Base-by-base conservation (phyloP, 2,888 invertebrate genomes). In the Eristalis pertinax region DNA sequence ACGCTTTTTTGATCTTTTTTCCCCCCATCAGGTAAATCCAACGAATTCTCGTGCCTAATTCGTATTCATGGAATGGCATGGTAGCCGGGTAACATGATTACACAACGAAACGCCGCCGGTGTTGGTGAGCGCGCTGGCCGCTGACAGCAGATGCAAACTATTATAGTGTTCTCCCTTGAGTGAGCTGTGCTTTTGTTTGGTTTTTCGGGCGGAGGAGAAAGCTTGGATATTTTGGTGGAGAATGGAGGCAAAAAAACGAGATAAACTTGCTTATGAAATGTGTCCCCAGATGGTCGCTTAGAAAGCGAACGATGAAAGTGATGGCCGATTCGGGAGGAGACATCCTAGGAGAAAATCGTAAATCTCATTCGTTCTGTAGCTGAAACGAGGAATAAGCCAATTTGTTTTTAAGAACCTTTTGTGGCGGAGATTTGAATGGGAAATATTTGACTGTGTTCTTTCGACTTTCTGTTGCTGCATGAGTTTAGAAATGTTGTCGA, bases 31-130 rank as follows among this genome's bases (percentile, higher is more conserved):
- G 65, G 68, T 74, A 69, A 69, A 64, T 69, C 75, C 64, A 75
- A 64, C 29, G 50, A 63, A 22, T 81, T 69, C 56, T 75, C 38
- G 38, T 70, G 38, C 41, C 69, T 75, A 65, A 81, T 81, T 81
- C 81, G 65, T 76, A 82, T 82, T 82, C 82, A 82, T 67, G 76
- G 70, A 76, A 50, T 19, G 50, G 19, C 76, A 70, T 62, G 70
- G 65, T 82, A 60, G 43, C 76, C 60, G 56, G 62, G 22, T 43
- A 69, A 64, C 56, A 62, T 62, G 56, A 67, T 79, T 69, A 65
- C 69, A 75, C 75, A 8, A 56, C 50, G 50, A 50, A n/a, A 50
- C 50, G 50, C 50, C 8, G 19, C 19, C 8, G 50, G 43, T 64
- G 56, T 0, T 65, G n/a, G 74, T 29, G 15, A 26, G 8, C 35